Conservation (phyloP, 1,140 invertebrate genomes). For the Babylonia areolata region DNA sequence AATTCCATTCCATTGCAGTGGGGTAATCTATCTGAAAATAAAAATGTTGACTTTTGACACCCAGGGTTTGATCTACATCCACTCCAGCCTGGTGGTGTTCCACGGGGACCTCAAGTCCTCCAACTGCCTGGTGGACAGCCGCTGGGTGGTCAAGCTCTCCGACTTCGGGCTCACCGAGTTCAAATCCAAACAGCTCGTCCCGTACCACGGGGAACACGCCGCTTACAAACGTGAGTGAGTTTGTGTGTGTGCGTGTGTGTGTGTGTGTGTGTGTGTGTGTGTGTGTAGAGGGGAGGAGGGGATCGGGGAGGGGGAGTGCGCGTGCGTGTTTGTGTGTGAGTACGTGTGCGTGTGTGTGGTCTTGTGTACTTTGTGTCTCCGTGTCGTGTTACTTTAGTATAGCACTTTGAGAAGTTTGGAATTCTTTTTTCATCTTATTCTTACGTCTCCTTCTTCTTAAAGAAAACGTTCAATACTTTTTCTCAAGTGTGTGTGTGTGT, state of each 20-base stretch:
- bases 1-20: no score
- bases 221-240: constrained; percentile 50
- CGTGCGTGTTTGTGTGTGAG: not conserved
- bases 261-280: constrained; percentile 7
- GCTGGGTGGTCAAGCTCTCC: constrained; percentile 96
- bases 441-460: no score
- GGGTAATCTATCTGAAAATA: no score
- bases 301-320: no score
- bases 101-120: constrained; percentile 97
- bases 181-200: constrained; percentile 45
- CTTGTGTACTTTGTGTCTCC: not conserved
- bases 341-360: not conserved
- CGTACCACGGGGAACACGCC: constrained; percentile 52
- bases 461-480: no score
- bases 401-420: no score
- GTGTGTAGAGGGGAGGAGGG: no score
- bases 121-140: constrained; percentile 96
- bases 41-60: no score
- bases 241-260: constrained; percentile 1
- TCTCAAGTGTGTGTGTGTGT: not conserved
- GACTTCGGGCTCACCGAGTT: constrained; percentile 85
- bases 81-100: constrained; percentile 89
- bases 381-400: no score
- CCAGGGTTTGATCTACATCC: constrained; percentile 94
- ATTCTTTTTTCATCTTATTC: no score